Conservation (phyloP, 2,888 invertebrate species). For the Rhagonycha fulva region DNA sequence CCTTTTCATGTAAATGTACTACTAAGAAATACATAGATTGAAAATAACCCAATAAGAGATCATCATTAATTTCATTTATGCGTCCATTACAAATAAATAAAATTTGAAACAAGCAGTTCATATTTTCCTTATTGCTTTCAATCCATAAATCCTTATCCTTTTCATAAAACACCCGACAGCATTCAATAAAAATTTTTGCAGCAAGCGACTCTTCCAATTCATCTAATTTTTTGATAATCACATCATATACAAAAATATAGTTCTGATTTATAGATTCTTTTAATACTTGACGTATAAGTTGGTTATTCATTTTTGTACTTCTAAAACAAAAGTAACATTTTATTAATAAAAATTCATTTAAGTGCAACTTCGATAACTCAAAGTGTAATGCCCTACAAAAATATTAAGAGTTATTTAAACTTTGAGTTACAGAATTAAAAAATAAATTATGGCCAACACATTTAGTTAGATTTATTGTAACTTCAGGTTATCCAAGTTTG, state of each 20-base stretch:
- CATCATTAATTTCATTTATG: slow-evolving; percentile 3
- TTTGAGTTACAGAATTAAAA: no score
- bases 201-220: background rate
- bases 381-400: no score
- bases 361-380: no score
- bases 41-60: background rate
- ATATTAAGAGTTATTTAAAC: no score
- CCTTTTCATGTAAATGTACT: slow-evolving; percentile 7
- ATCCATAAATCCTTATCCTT: background rate
- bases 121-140: background rate
- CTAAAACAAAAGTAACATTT: background rate
- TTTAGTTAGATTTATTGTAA: no score
- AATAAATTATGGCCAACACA: no score
- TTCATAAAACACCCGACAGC: slow-evolving; percentile 8
- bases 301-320: background rate
- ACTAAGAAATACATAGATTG: slow-evolving; percentile 14
- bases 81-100: background rate
- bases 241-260: background rate
- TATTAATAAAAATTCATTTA: no score
- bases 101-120: background rate
- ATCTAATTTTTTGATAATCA: background rate
- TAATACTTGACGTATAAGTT: background rate
- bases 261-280: background rate
- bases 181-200: slow-evolving; percentile 11
- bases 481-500: no score